phyloP scores from a whole-genome alignment of 2,113 vertebrate species.

The Pandion haliaetus region DNA sequence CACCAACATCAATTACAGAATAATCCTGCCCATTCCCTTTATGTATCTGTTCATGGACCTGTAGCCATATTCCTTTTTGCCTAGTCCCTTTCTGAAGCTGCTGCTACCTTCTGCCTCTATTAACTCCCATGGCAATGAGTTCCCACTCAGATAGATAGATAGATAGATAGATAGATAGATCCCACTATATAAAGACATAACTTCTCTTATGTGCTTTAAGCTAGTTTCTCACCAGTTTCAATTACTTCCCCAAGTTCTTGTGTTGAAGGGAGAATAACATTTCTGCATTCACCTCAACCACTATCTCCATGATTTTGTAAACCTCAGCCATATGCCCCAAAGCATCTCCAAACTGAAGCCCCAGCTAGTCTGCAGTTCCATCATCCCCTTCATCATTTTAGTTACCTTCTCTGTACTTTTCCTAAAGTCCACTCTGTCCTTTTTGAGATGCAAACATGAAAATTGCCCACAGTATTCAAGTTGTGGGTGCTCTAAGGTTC shows the following conservation, averaged over 20 bases:
- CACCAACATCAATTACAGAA: not conserved
- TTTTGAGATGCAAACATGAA: not conserved
- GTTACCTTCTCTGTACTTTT: not conserved
- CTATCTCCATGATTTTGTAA: not conserved
- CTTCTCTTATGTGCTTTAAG: not conserved
- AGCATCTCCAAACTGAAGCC: not conserved
- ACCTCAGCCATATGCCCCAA: not conserved
- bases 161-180: no score
- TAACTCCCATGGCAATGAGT: not conserved
- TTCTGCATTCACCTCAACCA: not conserved
- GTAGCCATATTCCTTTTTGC: not conserved
- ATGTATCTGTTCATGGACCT: not conserved
- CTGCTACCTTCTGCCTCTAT: not conserved
- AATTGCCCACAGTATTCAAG: not conserved
- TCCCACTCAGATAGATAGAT: no score
- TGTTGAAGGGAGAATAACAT: not conserved
- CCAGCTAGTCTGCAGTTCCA: not conserved
- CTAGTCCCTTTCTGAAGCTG: not conserved
- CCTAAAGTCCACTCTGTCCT: not conserved
- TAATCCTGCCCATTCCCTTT: not conserved
- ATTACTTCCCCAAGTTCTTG: not conserved
- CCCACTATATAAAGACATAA: not conserved
- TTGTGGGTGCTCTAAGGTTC: not conserved
- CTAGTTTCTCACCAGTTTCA: not conserved
- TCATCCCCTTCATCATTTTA: not conserved